These are phyloP conservation scores for Cephus rjabovi DNA, from an alignment of 2,888 invertebrate species.

Conservation along the genomic window DNA sequence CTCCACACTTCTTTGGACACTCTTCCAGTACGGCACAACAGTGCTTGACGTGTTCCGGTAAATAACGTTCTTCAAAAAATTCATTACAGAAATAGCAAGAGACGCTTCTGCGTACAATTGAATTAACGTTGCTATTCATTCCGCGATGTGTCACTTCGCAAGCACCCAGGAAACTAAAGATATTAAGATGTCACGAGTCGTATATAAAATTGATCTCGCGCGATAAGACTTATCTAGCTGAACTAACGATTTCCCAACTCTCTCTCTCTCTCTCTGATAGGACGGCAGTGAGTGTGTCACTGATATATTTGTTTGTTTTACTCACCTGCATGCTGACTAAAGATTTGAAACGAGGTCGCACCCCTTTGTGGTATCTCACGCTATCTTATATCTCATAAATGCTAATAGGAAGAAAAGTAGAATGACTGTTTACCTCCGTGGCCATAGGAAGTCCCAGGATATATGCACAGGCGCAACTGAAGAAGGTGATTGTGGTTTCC, in stretches of 20 bases:
- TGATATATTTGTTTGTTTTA: not conserved
- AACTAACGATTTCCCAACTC: conserved; percentile 19
- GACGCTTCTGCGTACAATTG: conserved; percentile 35
- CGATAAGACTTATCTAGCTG: conserved; percentile 37
- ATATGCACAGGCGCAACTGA: conserved; percentile 85
- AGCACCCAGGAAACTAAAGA: conserved; percentile 22
- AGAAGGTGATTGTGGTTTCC: conserved; percentile 86
- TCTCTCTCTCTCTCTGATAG: conserved; percentile 25
- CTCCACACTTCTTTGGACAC: conserved; percentile 77
- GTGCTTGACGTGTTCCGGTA: conserved; percentile 73
- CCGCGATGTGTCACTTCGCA: not conserved
- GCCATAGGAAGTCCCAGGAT: conserved; percentile 87
- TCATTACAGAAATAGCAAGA: conserved; percentile 60
- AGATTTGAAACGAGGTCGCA: not conserved
- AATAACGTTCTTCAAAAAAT: conserved; percentile 44
- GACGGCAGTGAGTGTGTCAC: not conserved
- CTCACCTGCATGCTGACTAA: not conserved
- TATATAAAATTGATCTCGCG: conserved; percentile 14
- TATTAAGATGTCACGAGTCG: conserved; percentile 6
- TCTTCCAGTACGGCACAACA: conserved; percentile 80
- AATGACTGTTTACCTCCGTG: conserved; percentile 76
- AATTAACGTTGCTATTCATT: conserved; percentile 41
- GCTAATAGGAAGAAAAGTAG: not conserved
- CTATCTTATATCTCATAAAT: not conserved
- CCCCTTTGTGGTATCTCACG: not conserved